These are phyloP conservation scores for Orthosia incerta DNA, from an alignment of 2,888 invertebrate genomes.

Conservation along the genomic window DNA sequence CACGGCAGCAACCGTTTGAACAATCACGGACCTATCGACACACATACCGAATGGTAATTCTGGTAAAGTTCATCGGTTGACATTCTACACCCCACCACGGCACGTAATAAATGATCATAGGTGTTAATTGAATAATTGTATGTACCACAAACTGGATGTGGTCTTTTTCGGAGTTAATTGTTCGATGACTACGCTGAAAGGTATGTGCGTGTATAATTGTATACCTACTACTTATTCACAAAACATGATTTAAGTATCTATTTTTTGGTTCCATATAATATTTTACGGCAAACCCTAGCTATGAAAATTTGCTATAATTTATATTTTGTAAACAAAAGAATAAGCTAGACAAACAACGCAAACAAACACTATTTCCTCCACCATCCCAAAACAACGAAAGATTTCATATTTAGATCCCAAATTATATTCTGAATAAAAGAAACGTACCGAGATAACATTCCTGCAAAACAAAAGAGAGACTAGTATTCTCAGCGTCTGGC, in stretches of 20 bases:
- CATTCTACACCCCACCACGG: constrained; percentile 47
- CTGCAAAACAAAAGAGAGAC: constrained; percentile 83
- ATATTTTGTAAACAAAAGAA: constrained; percentile 5
- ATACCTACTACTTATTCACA: too few species aligned
- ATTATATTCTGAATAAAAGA: constrained; percentile 72
- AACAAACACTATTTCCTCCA: constrained; percentile 36
- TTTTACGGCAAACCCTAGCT: neutral
- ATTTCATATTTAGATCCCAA: constrained; percentile 66
- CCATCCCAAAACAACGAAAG: constrained; percentile 40
- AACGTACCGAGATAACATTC: constrained; percentile 73
- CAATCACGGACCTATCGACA: constrained; percentile 81
- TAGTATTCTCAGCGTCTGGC: constrained; percentile 82
- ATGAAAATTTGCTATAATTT: constrained; percentile 3
- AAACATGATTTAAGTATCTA: neutral
- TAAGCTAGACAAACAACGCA: constrained; percentile 35
- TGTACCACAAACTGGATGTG: constrained; percentile 19
- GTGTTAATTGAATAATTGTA: constrained; percentile 51
- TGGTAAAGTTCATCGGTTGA: constrained; percentile 71
- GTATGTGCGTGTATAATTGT: too few species aligned
- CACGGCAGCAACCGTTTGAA: constrained; percentile 80
- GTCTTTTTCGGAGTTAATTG: constrained; percentile 38
- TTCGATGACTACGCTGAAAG: constrained; percentile 12
- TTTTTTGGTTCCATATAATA: neutral
- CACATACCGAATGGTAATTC: constrained; percentile 71
- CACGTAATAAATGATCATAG: constrained; percentile 49